Evolutionary conservation across 2,888 invertebrate genomes (phyloP), one percentile per base, ranked within the genome.

Genomic region (Zeuzera pyrina): DNA sequence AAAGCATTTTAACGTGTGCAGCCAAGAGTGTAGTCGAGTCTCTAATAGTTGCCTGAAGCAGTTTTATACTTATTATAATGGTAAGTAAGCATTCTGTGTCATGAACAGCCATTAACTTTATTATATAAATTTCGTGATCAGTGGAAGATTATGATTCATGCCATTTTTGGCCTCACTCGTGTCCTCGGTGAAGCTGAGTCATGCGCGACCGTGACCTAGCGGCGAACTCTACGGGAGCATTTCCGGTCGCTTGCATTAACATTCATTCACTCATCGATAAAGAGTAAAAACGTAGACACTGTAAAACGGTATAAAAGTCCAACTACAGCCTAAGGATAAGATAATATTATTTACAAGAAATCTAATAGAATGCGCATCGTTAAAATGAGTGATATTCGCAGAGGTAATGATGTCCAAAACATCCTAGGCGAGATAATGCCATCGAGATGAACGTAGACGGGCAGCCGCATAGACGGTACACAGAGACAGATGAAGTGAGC

Each of bases 401-500:
- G 62, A 77, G 61, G 53, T 79, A 65, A 79, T 81, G 78, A 71
- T 63, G 51, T 65, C 70, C 71, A 68, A 51, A 63, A 71, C 60
- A 65, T 61, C 77, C 64, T 71, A 28, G 68, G 67, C 73, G 72
- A 70, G 62, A 72, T 60, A 65, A 70, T 76, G 72, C 71, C 77
- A 68, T 76, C 73, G 70, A 73, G 57, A 74, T 77, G 78, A 76
- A 72, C 70, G 69, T 57, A 67, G 73, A 74, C 73, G 71, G 62
- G 63, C 64, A 73, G 72, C 72, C 76, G 71, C 62, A 71, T 65
- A 74, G 74, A 71, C 78, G 78, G 71, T 58, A 79, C 79, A 81
- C 71, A 79, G 72, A 79, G 52, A 79, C 79, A 74, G 76, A 81
- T 81, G 79, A 76, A 77, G 81, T 78, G 79, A 79, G 81, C 77